A percentile compares a stretch with the other conserved stretches of the same genome.
Evolutionary conservation across 2,888 invertebrate species (phyloP).

Genomic region (Scaptomyza tumidula): DNA sequence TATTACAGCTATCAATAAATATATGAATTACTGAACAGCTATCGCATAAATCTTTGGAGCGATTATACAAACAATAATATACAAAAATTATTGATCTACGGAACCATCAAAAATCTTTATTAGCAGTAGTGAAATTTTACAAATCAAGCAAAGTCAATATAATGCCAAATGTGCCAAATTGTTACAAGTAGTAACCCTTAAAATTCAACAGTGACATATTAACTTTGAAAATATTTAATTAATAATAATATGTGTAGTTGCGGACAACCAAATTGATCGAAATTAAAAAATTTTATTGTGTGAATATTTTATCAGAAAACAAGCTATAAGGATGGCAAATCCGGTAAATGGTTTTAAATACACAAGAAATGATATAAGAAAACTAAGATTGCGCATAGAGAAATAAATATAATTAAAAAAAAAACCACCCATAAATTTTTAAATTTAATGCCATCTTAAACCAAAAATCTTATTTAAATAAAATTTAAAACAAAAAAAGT

Average conservation of each 20-base stretch:
- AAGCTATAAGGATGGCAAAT: not conserved
- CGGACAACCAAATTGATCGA: not conserved
- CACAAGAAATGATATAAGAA: not conserved
- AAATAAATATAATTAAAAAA: too few species aligned
- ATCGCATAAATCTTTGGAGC: constrained; percentile 30
- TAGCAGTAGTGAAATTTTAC: constrained; percentile 1
- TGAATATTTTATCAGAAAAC: not conserved
- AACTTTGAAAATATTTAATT: not conserved
- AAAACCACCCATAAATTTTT: too few species aligned
- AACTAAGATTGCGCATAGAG: not conserved
- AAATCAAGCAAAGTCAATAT: constrained; percentile 5
- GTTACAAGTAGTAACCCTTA: not conserved
- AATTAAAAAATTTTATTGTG: not conserved
- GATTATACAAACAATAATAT: constrained; percentile 19
- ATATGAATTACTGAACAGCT: constrained; percentile 12
- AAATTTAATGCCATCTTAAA: not conserved
- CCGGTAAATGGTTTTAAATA: not conserved
- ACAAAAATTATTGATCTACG: constrained; percentile 25
- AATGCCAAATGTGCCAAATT: not conserved
- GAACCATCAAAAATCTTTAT: constrained; percentile 16
- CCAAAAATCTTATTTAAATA: not conserved
- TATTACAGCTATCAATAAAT: constrained; percentile 49
- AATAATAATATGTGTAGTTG: not conserved
- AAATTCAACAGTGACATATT: not conserved
- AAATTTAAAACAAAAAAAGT: not conserved